These are phyloP conservation scores for Pogonognathellus flavescens DNA, from an alignment of 1,140 invertebrate species.

Conservation along the genomic window DNA sequence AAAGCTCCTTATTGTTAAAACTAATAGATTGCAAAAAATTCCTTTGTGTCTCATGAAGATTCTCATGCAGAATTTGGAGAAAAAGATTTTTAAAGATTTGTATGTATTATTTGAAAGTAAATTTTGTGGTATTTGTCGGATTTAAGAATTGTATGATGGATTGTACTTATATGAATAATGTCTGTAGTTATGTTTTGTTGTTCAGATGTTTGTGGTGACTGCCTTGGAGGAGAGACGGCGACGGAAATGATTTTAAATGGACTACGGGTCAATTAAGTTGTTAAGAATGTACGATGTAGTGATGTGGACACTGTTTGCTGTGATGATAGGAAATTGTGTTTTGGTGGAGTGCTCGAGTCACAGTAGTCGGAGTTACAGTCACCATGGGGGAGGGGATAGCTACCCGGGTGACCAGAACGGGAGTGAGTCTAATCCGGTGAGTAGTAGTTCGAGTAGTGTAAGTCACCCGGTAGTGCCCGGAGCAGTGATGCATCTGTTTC, in stretches of 20 bases:
- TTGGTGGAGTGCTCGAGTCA: not conserved
- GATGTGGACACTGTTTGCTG: constrained; percentile 18
- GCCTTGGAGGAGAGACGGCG: not conserved
- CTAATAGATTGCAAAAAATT: too few species aligned
- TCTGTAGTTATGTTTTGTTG: not conserved
- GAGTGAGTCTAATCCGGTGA: constrained; percentile 34
- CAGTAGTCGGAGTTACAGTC: not conserved
- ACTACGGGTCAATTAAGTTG: not conserved
- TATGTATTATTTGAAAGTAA: too few species aligned
- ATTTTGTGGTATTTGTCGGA: too few species aligned
- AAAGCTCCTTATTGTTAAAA: too few species aligned
- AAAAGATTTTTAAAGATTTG: too few species aligned
- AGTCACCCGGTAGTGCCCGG: constrained; percentile 66
- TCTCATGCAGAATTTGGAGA: too few species aligned
- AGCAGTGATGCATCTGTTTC: constrained; percentile 65
- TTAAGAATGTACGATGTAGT: constrained; percentile 5
- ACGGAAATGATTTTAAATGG: not conserved
- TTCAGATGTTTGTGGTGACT: not conserved
- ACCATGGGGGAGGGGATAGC: not conserved
- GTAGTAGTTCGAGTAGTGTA: constrained; percentile 24
- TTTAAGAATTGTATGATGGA: not conserved
- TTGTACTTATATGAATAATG: not conserved
- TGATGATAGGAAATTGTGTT: constrained; percentile 19
- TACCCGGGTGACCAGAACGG: constrained; percentile 5
- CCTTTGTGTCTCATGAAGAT: too few species aligned